These are phyloP conservation scores for Elachura formosa DNA, from an alignment of 2,113 vertebrate species.

Conservation along the genomic window DNA sequence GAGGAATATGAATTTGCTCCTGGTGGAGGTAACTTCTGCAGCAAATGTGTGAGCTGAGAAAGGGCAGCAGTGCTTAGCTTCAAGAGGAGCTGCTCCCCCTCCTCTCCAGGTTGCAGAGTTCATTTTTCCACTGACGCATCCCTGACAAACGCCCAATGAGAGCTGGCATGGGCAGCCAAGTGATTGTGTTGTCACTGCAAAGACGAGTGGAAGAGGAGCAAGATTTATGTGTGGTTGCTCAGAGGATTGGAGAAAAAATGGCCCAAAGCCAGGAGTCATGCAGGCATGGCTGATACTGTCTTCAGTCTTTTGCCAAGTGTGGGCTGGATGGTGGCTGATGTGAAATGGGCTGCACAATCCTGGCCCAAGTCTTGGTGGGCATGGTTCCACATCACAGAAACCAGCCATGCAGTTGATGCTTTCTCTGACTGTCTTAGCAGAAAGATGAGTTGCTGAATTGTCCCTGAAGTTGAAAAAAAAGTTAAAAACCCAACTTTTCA, in stretches of 20 bases:
- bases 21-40: not conserved
- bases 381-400: conserved; percentile 45
- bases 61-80: not conserved
- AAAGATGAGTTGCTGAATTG: not conserved
- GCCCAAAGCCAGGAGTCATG: conserved; percentile 27
- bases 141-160: not conserved
- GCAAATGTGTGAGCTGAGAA: not conserved
- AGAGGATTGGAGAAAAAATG: not conserved
- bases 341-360: not conserved
- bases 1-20: not conserved
- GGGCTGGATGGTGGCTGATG: conserved; percentile 30
- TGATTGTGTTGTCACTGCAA: conserved; percentile 57
- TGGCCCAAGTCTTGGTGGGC: conserved; percentile 34
- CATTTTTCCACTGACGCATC: conserved; percentile 35
- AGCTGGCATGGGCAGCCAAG: conserved; percentile 3
- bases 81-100: not conserved
- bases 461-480: not conserved
- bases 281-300: conserved; percentile 18
- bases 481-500: not conserved
- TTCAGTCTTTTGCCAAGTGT: conserved; percentile 10
- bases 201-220: conserved; percentile 20
- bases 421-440: not conserved
- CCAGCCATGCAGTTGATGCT: not conserved
- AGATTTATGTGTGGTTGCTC: conserved; percentile 36
- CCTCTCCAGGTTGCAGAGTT: not conserved